Evolutionary conservation across 2,888 invertebrate species (phyloP), one percentile per base, ranked within the genome.

Genomic region (Drosophila nigritarsus): DNA sequence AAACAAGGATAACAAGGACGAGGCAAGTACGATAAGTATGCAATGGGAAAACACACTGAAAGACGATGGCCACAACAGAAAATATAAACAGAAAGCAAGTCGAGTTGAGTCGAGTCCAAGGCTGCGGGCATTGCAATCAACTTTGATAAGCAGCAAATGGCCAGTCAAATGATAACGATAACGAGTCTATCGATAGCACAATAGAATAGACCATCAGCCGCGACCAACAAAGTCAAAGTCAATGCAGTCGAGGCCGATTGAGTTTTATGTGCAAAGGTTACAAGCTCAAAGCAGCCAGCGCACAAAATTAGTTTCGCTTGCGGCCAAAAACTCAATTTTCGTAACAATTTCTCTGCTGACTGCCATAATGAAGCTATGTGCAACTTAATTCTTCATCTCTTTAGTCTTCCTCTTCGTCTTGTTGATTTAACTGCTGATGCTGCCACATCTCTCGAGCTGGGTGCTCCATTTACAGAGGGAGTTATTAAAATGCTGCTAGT

Each of bases 121-220:
- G 82, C 87, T 78, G 72, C 67, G 70, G 87, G 85, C 87, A 71
- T 56, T 77, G 87, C 87, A 87, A 87, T 87, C 87, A 87, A 87
- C 87, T 87, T 87, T 89, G 85, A 89, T 82, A 87, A 87, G 83
- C 87, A 77, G 77, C 73, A 85, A 82, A 87, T 89, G 83, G 87
- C 65, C 79, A 80, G 80, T 82, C 82, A 85, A 87, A 85, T 89
- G 87, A 79, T 79, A 74, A 79, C 69, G 78, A 84, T 84, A 87
- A 84, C 87, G 85, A 83, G 68, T 77, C 62, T 72, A 80, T 83
- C 71, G 79, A 76, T 80, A 73, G 63, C 61, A 63, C 7, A 55
- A 29, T 48, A 56, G 54, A 51, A 49, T 45, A 30, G 40, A 42
- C 29, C 32, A 32, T 3, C 32, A 9, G 38, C 20, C 30, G 34